Evolutionary conservation across 2,888 invertebrate species (phyloP), one percentile per base, ranked within the genome.

Genomic region (Agriotes lineatus): DNA sequence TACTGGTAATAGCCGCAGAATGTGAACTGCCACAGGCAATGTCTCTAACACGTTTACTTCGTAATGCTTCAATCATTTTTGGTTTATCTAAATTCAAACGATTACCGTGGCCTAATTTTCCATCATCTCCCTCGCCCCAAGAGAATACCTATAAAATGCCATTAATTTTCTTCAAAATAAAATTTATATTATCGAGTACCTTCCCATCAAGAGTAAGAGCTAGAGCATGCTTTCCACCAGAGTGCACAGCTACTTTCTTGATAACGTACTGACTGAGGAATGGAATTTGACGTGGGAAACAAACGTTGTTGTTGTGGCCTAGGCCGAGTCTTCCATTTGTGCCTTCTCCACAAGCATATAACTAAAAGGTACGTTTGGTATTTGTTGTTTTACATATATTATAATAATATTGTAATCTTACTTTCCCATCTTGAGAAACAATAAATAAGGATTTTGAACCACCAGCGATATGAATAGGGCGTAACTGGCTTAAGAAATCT

Each of bases 121-220:
- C 97, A 79, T 96, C 96, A 83, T 96, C 96, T 0, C 97, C 97
- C 86, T 97, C 97, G 0, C 97, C 97, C 97, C 97, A 97, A 0
- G 96, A 96, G 81, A 97, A 97, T 0, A 94, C 89, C 90, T 90
- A 48, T 19, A 12, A 48, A 22, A 25, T 20, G 6, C 14, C 39
- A 5, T 25, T 7, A 48, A 42, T 16, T 7, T 42, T 42, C 9
- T 42, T 7, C 1, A 14, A 5, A 18, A 14, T 18, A 2, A 42
- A 16, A 18, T 18, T 18, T 9, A 50, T 50, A 25, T 7, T n/a
- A n/a, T n/a, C n/a, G n/a, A n/a, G n/a, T 72, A 94, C 95, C 85
- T 96, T 96, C 7, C 97, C 97, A 81, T 97, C 97, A 59, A 96
- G 90, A 0, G 97, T 97, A 5, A 97, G 87, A 0, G 96, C 97